Conservation (phyloP, 2,797 vertebrate genomes). For the Labeo calbasu region DNA sequence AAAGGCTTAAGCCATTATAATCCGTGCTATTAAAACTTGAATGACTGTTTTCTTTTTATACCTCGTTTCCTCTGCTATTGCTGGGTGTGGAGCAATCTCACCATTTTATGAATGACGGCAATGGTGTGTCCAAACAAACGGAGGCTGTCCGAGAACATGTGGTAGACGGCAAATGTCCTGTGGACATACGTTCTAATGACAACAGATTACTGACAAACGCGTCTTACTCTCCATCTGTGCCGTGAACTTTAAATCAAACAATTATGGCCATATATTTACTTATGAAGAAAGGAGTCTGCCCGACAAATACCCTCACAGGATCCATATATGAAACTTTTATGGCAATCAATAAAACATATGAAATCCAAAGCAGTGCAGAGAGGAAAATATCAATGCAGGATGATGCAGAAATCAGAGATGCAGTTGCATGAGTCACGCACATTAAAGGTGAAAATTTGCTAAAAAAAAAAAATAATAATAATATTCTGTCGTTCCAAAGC, state of each 20-base stretch:
- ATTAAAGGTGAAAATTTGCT: neutral
- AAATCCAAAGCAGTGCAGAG: neutral
- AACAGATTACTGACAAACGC: slow-evolving; percentile 37
- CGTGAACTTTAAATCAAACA: slow-evolving; percentile 28
- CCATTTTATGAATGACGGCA: slow-evolving; percentile 68
- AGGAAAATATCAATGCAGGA: neutral
- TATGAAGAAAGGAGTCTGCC: neutral
- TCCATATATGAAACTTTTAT: slow-evolving; percentile 11
- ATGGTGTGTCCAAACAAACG: slow-evolving; percentile 65
- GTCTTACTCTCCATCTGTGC: slow-evolving; percentile 59
- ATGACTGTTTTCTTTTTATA: slow-evolving; percentile 33
- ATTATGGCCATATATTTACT: slow-evolving; percentile 29
- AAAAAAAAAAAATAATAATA: too few species aligned
- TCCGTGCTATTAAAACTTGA: neutral
- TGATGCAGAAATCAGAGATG: neutral
- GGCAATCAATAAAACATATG: slow-evolving; percentile 5
- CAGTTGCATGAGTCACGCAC: neutral
- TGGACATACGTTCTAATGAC: slow-evolving; percentile 29
- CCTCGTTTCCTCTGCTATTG: slow-evolving; percentile 53
- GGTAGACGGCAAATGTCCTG: slow-evolving; percentile 62
- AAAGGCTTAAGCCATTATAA: neutral
- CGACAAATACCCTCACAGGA: slow-evolving; percentile 24
- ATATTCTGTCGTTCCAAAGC: neutral
- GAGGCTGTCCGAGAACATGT: slow-evolving; percentile 69
- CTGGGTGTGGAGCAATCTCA: slow-evolving; percentile 50